These are phyloP conservation scores for Hetaerina titia DNA, from an alignment of 2,888 invertebrate genomes.

Conservation along the genomic window DNA sequence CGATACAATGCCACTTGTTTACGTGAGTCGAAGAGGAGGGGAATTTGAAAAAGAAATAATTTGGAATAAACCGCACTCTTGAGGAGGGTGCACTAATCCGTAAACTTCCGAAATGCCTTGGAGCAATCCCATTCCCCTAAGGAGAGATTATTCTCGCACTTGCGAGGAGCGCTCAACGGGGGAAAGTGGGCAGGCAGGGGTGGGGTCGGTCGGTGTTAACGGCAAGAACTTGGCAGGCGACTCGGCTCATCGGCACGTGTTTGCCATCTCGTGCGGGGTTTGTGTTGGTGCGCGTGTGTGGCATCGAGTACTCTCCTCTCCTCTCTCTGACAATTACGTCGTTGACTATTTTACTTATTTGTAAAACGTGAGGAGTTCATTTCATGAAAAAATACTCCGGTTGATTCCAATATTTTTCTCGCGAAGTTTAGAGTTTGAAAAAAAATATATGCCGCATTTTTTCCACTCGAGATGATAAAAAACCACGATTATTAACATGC, in stretches of 20 bases:
- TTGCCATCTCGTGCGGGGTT: not conserved
- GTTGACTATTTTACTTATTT: not conserved
- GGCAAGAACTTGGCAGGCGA: slow-evolving; percentile 8
- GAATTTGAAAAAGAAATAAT: too few species aligned
- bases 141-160: not conserved
- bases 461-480: too few species aligned
- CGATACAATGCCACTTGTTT: too few species aligned
- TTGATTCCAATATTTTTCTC: not conserved
- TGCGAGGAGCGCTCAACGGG: not conserved
- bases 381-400: not conserved
- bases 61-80: too few species aligned
- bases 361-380: not conserved
- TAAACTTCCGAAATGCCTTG: not conserved
- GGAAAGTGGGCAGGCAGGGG: not conserved
- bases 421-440: too few species aligned
- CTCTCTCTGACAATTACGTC: not conserved
- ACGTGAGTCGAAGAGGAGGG: too few species aligned
- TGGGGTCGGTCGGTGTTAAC: not conserved
- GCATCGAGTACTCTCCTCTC: not conserved
- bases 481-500: too few species aligned
- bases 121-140: not conserved
- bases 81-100: not conserved
- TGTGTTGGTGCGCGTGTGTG: not conserved
- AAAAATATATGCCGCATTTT: too few species aligned
- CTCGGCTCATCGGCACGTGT: not conserved